Evolutionary conservation across 2,797 vertebrate genomes (phyloP).

Genomic region (Pseudopleuronectes americanus): DNA sequence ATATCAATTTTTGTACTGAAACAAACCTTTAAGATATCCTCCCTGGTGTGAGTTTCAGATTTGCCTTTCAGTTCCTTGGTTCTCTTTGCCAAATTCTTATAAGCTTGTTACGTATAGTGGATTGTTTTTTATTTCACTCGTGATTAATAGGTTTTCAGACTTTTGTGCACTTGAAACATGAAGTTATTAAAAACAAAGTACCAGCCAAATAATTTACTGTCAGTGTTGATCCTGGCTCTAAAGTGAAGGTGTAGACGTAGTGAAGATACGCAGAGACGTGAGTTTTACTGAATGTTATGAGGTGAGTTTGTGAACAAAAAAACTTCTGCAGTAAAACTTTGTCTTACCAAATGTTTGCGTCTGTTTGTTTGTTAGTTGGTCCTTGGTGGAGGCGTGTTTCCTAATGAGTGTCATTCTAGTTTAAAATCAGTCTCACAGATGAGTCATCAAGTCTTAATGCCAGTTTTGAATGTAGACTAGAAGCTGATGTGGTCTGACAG

Average conservation of each 20-base stretch:
- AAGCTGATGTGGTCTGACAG: no score
- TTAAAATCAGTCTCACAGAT: no score
- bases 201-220: conserved; percentile 19
- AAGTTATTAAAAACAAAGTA: background rate
- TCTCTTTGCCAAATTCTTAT: conserved; percentile 65
- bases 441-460: no score
- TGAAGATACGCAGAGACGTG: background rate
- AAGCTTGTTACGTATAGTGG: conserved; percentile 16
- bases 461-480: no score
- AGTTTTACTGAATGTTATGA: conserved; percentile 41
- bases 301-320: conserved; percentile 16
- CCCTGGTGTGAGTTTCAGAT: conserved; percentile 35
- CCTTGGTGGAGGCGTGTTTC: no score
- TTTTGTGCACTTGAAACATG: conserved; percentile 53
- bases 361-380: background rate
- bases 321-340: conserved; percentile 71
- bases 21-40: conserved; percentile 52
- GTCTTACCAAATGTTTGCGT: background rate
- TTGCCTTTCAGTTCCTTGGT: conserved; percentile 47
- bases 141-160: conserved; percentile 30
- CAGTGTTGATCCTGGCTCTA: conserved; percentile 23
- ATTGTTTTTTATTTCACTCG: conserved; percentile 37
- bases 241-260: conserved; percentile 11
- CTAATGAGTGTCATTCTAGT: no score
- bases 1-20: conserved; percentile 70